Percentiles rank a stretch among this genome's conserved stretches.
phyloP scores from a whole-genome alignment of 2,888 invertebrate species.

The Bhutanitis thaidina region DNA sequence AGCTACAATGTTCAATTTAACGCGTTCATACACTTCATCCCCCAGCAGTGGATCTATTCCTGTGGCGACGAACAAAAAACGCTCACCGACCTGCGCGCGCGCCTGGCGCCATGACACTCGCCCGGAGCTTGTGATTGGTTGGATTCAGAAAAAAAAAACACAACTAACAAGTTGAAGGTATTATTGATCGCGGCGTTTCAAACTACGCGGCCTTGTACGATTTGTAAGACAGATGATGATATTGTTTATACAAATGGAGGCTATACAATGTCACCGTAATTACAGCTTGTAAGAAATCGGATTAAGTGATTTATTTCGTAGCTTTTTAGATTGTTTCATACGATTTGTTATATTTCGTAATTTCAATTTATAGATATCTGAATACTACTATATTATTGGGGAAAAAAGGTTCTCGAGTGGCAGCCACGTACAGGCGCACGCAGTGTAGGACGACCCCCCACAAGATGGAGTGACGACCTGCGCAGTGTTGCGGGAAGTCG shows the following conservation, averaged over 20 bases:
- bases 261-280: neutral
- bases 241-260: too few relatives aligned
- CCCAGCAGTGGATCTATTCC: conserved; percentile 11
- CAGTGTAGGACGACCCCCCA: too few relatives aligned
- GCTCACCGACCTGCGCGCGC: conserved; percentile 1
- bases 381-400: too few relatives aligned
- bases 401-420: too few relatives aligned
- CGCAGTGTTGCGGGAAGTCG: too few relatives aligned
- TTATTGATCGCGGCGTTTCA: conserved; percentile 16
- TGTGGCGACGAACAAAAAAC: conserved; percentile 13
- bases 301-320: neutral
- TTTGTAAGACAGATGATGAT: conserved; percentile 2
- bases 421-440: too few relatives aligned
- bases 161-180: conserved; percentile 6
- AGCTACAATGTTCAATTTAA: conserved; percentile 2
- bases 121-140: neutral
- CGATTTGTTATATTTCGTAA: too few relatives aligned
- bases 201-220: conserved; percentile 17
- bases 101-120: conserved; percentile 12
- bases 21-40: neutral
- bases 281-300: neutral
- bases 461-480: too few relatives aligned
- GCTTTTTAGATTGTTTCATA: neutral
- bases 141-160: neutral
- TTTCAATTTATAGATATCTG: too few relatives aligned